These are phyloP conservation scores for Latrodectus geometricus DNA, from an alignment of 1,140 invertebrate species.

Conservation along the genomic window DNA sequence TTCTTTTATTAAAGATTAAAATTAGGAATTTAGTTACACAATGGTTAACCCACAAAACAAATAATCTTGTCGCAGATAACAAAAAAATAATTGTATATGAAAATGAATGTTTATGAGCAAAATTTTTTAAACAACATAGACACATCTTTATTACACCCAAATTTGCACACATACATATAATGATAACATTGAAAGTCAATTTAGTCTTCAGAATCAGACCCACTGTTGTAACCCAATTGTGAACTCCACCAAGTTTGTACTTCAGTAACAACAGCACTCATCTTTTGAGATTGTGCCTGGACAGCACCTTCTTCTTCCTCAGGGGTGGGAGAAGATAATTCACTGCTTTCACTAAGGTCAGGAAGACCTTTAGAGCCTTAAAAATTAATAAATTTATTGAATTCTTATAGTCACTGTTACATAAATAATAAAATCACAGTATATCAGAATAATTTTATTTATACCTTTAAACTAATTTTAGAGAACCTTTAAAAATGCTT, in stretches of 20 bases:
- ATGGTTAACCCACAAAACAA: no score
- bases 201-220: slow-evolving; percentile 64
- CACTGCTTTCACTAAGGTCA: slow-evolving; percentile 67
- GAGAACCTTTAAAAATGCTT: no score
- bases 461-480: no score
- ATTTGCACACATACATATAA: slow-evolving; percentile 12
- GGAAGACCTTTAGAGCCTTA: slow-evolving; percentile 69
- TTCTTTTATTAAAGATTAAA: no score
- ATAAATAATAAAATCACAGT: no score
- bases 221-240: slow-evolving; percentile 67
- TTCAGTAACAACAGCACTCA: slow-evolving; percentile 65
- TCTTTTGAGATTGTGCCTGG: slow-evolving; percentile 67
- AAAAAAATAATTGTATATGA: no score
- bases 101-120: not conserved
- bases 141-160: slow-evolving; percentile 28
- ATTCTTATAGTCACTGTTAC: not conserved
- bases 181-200: slow-evolving; percentile 2
- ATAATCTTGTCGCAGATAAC: no score
- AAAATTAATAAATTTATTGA: slow-evolving; percentile 8
- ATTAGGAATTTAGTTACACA: no score
- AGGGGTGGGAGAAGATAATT: slow-evolving; percentile 63
- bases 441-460: no score
- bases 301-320: slow-evolving; percentile 65
- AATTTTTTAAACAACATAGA: slow-evolving; percentile 28
- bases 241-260: slow-evolving; percentile 69